Base-by-base conservation (phyloP, 2,113 vertebrate species). In the Monopterus albus region DNA sequence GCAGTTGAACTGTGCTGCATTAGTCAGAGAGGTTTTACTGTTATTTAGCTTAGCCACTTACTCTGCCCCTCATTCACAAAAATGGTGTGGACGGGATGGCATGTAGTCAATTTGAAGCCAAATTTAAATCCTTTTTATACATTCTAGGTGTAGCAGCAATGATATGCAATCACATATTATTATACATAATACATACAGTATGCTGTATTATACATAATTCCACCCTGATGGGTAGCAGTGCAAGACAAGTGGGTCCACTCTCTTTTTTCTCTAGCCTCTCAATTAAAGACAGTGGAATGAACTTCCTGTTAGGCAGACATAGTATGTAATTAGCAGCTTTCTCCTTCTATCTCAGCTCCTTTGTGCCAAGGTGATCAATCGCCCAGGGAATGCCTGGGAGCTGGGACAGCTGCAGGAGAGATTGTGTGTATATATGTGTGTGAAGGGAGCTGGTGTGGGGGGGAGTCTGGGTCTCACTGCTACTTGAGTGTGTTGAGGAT, bases 241-340 rank as follows among this genome's bases (percentile, higher is more conserved):
- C 43, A 56, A 70, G 46, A 59, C 35, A 67, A 63, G 58, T 46
- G 21, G 49, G 46, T 70, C 33, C 43, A 47, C 50, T 62, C 23
- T 65, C 7, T 58, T 36, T 72, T 72, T 68, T 43, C 56, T 72
- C 21, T 21, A 74, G 53, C 75, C 58, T 79, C 61, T 82, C 75
- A 69, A 70, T 86, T 80, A 89, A 84, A 84, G 55, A 75, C 59
- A 79, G 45, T 61, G 58, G 61, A 87, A 79, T 83, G 57, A 84
- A 86, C 82, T 90, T 89, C 74, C 79, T 88, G 79, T 79, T 67
- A 76, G 75, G 74, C 62, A 74, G 72, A 82, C 29, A 20, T 79
- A 74, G 75, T 75, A 42, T 88, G 82, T 86, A 91, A 91, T 92
- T 90, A 90, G 25, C 83, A 88, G 89, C 88, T 90, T 84, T 90